Evolutionary conservation across 2,113 vertebrate species (phyloP), one percentile per base, ranked within the genome.

Genomic region (Pongo pygmaeus): DNA sequence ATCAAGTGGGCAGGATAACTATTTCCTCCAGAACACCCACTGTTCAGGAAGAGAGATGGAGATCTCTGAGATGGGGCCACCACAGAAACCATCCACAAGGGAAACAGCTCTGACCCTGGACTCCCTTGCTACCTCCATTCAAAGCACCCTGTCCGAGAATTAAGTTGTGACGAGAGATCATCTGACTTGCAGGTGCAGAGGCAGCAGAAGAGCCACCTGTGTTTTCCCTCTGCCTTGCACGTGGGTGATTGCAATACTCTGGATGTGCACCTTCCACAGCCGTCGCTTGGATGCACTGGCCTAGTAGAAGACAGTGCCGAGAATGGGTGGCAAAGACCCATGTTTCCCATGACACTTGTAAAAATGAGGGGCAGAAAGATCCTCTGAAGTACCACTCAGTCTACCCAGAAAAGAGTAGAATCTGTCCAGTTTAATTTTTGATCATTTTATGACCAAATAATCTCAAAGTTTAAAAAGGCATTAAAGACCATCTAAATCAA

Each of bases 381-480:
- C 35, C 38, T 81, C 35, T 59, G 23, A 32, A 30, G 48, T 35
- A 22, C 50, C 48, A 17, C 30, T 83, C 18, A 30, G 30, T 4
- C 43, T 55, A 40, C 25, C 13, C 12, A 20, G 83, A 14, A 61
- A 83, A 84, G 57, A 38, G 14, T 50, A 78, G 78, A 72, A 57
- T 55, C 46, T 27, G 20, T 23, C 32, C 52, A 79, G 61, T 40
- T 93, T 52, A 77, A 40, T 25, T 50, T 57, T 43, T 81, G 38
- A 52, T 52, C n/a, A 14, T 61, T 72, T 83, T 70, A 77, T 72
- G 77, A 77, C n/a, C 23, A 92, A 89, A 75, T 46, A 23, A 87
- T 22, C n/a, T 89, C 89, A 38, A 89, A 57, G 59, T 38, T 67
- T 55, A 80, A 72, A 83, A 85, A 69, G 50, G 10, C 46, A 81